Evolutionary conservation across 1,140 invertebrate species (phyloP).

Genomic region (Halictus rubicundus): DNA sequence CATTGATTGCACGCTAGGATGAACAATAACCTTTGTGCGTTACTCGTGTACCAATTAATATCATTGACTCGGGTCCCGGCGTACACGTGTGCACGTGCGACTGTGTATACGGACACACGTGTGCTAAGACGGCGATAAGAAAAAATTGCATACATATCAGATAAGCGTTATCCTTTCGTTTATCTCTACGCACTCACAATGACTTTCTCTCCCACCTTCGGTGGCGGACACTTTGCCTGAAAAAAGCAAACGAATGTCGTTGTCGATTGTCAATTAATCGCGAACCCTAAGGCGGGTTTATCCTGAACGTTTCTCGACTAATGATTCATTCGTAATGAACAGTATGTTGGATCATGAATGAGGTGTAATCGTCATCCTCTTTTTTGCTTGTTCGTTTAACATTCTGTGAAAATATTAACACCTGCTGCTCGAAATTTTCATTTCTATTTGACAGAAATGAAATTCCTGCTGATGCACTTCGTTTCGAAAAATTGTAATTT

Average conservation of each 20-base stretch:
- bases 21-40: slow-evolving; percentile 56
- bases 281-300: slow-evolving; percentile 2
- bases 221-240: background rate
- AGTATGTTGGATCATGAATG: background rate
- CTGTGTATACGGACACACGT: slow-evolving; percentile 30
- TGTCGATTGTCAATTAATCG: slow-evolving; percentile 35
- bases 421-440: too few relatives aligned
- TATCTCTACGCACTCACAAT: slow-evolving; percentile 53
- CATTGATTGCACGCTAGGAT: slow-evolving; percentile 45
- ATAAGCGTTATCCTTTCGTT: slow-evolving; percentile 50
- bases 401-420: too few relatives aligned
- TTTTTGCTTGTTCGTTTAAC: too few relatives aligned
- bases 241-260: slow-evolving; percentile 10
- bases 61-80: slow-evolving; percentile 35
- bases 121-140: slow-evolving; percentile 27
- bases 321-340: too few relatives aligned
- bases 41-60: slow-evolving; percentile 63
- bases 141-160: slow-evolving; percentile 55
- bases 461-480: too few relatives aligned
- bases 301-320: background rate
- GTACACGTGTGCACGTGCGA: slow-evolving; percentile 2
- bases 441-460: too few relatives aligned
- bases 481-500: too few relatives aligned
- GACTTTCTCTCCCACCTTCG: slow-evolving; percentile 24
- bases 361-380: background rate